Percentiles rank a stretch among this genome's conserved stretches.
phyloP scores from a whole-genome alignment of 2,113 vertebrate genomes.

The Ceuthmochares aereus region DNA sequence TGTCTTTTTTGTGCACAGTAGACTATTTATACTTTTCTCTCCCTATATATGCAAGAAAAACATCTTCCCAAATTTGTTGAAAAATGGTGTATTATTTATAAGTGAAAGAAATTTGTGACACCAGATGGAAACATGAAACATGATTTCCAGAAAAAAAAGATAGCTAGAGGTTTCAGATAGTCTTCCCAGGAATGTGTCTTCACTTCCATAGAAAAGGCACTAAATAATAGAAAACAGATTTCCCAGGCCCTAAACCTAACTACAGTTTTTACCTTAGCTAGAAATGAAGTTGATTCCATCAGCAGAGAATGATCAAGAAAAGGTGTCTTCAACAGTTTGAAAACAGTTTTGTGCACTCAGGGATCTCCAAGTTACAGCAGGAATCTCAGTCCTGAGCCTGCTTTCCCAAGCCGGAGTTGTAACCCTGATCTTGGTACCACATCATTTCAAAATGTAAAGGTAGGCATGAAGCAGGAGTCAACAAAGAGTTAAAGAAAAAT shows the following conservation, averaged over 20 bases:
- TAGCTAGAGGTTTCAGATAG: neutral
- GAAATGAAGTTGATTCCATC: neutral
- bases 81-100: neutral
- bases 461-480: neutral
- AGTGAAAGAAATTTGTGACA: neutral
- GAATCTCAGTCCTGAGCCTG: neutral
- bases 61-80: neutral
- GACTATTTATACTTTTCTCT: neutral
- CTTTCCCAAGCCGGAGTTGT: neutral
- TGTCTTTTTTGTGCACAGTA: neutral
- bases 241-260: neutral
- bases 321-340: neutral
- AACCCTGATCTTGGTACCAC: neutral
- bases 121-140: neutral
- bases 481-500: neutral
- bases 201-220: neutral
- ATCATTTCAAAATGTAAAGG: neutral
- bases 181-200: neutral
- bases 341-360: neutral
- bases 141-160: neutral
- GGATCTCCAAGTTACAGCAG: neutral
- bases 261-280: neutral
- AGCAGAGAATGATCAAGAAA: neutral
- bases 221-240: neutral
- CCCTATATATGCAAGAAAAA: neutral